phyloP scores from a whole-genome alignment of 64 coral and sea anemone species.

The Catalaphyllia jardinei region DNA sequence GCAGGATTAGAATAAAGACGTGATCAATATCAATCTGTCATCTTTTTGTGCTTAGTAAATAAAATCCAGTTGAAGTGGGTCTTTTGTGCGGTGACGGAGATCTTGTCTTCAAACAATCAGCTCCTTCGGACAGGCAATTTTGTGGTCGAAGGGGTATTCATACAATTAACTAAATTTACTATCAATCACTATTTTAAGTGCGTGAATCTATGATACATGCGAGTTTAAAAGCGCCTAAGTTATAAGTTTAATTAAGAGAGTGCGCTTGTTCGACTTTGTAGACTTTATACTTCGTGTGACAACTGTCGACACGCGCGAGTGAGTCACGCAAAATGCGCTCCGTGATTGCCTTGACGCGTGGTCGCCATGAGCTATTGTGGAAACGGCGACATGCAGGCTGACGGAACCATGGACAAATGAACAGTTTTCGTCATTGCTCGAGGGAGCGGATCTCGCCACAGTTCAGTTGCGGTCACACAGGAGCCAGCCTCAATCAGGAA shows the following conservation, averaged over 20 bases:
- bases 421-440: constrained; percentile 27
- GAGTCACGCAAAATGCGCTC: background rate
- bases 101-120: constrained; percentile 4
- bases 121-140: background rate
- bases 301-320: background rate
- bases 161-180: constrained; percentile 27
- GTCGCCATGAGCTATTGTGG: constrained; percentile 10
- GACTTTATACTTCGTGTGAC: background rate
- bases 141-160: constrained; percentile 13
- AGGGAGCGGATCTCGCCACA: constrained; percentile 11
- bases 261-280: background rate
- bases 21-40: background rate
- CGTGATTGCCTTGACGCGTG: background rate
- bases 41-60: background rate
- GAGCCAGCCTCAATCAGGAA: background rate
- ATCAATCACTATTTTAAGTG: background rate
- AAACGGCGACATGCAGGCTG: constrained; percentile 7
- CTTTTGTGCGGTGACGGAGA: background rate
- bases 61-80: constrained; percentile 5
- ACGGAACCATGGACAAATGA: constrained; percentile 38
- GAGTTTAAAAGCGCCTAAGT: background rate
- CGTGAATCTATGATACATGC: background rate
- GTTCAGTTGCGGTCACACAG: background rate
- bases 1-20: background rate
- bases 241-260: background rate